Evolutionary conservation across 1,140 invertebrate genomes (phyloP).

Genomic region (Mamestra configurata): DNA sequence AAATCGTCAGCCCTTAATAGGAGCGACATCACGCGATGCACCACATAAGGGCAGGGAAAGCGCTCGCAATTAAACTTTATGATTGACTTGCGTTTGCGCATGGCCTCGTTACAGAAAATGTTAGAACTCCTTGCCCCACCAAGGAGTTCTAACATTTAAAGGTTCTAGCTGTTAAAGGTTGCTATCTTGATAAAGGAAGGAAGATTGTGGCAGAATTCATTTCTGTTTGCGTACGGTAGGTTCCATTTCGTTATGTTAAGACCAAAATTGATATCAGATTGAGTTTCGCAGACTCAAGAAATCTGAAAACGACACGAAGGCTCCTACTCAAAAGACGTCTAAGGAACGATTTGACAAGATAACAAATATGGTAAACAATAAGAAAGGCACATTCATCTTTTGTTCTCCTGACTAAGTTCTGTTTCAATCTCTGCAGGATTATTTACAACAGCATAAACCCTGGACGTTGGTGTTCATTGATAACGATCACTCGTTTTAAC

Average conservation of each 20-base stretch:
- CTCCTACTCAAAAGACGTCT: not conserved
- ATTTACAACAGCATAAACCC: conserved; percentile 19
- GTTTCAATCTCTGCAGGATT: conserved; percentile 24
- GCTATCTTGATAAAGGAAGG: not conserved
- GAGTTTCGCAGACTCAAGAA: not conserved
- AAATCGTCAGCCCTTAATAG: conserved; percentile 71
- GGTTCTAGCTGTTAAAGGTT: not conserved
- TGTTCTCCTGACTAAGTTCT: conserved; percentile 7
- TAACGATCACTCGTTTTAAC: conserved; percentile 28
- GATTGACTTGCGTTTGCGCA: conserved; percentile 70
- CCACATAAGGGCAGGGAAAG: conserved; percentile 74
- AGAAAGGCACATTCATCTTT: conserved; percentile 21
- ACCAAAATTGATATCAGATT: conserved; percentile 4
- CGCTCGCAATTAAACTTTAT: conserved; percentile 70
- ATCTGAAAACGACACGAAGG: not conserved
- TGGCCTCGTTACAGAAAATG: conserved; percentile 41
- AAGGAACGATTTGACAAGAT: not conserved
- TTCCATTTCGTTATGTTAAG: not conserved
- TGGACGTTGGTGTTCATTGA: conserved; percentile 34
- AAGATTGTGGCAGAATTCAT: too few relatives aligned
- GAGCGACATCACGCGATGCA: conserved; percentile 67
- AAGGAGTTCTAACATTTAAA: too few relatives aligned
- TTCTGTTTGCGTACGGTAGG: not conserved
- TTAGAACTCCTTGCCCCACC: not conserved
- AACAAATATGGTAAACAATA: conserved; percentile 15